Percentiles rank a stretch among this genome's conserved stretches.
Conservation (phyloP, 2,113 vertebrate species). For the Recurvirostra avosetta region DNA sequence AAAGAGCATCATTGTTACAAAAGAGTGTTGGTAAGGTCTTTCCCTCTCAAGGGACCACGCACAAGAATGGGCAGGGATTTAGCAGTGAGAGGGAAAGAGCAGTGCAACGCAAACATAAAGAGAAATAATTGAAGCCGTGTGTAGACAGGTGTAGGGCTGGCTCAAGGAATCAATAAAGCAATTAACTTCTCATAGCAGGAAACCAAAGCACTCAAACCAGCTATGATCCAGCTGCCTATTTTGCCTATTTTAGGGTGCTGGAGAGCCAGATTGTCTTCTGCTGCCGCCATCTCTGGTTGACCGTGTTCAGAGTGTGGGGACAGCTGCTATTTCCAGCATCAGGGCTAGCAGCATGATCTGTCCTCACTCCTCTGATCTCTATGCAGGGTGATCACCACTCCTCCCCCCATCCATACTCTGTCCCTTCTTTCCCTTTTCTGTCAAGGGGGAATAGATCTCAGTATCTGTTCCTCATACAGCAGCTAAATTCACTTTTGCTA, state of each 20-base stretch:
- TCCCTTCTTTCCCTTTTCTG: not conserved
- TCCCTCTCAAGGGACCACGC: not conserved
- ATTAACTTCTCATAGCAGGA: not conserved
- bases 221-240: not conserved
- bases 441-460: not conserved
- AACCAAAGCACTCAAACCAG: not conserved
- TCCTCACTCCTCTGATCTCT: not conserved
- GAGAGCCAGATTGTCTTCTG: not conserved
- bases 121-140: not conserved
- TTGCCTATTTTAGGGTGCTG: not conserved
- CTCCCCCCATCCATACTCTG: not conserved
- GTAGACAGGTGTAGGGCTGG: not conserved
- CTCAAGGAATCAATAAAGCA: not conserved
- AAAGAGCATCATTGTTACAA: not conserved
- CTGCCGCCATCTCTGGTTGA: not conserved
- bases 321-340: not conserved
- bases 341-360: not conserved
- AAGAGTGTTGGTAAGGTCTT: not conserved
- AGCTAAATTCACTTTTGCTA: not conserved
- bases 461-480: not conserved
- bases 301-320: not conserved
- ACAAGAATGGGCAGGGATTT: not conserved
- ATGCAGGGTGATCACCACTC: not conserved
- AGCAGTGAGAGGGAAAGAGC: not conserved
- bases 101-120: not conserved